These are phyloP conservation scores for Labeo calbasu DNA, from an alignment of 2,797 vertebrate species.

Conservation along the genomic window DNA sequence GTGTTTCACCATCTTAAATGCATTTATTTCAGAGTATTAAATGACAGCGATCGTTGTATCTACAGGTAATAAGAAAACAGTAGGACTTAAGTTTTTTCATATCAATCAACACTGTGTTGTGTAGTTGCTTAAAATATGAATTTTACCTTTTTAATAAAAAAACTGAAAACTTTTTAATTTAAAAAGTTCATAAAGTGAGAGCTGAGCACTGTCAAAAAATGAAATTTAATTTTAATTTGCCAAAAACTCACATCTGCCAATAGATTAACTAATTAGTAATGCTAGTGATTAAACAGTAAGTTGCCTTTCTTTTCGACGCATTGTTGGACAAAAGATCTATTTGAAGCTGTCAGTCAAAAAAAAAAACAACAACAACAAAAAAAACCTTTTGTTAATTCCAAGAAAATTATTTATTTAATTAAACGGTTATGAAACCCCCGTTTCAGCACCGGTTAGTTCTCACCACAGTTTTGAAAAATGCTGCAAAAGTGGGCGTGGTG, in stretches of 20 bases:
- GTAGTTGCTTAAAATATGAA: no score
- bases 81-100: background rate
- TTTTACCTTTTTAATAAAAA: no score
- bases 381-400: background rate
- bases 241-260: background rate
- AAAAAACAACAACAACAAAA: background rate
- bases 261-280: constrained; percentile 6
- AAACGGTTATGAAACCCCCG: background rate
- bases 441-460: no score
- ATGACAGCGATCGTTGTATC: background rate
- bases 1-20: background rate
- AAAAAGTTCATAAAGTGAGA: background rate
- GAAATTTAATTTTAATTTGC: background rate
- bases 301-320: constrained; percentile 5
- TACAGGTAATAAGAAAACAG: background rate
- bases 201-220: background rate
- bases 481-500: no score
- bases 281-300: background rate
- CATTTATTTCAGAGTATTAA: background rate
- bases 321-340: constrained; percentile 16
- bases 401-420: background rate
- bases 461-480: no score
- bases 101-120: no score
- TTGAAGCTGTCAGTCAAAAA: background rate
- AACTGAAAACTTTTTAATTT: no score